Evolutionary conservation across 1,140 invertebrate genomes (phyloP), one percentile per base, ranked within the genome.

Genomic region (Cyrtorhinus lividipennis): DNA sequence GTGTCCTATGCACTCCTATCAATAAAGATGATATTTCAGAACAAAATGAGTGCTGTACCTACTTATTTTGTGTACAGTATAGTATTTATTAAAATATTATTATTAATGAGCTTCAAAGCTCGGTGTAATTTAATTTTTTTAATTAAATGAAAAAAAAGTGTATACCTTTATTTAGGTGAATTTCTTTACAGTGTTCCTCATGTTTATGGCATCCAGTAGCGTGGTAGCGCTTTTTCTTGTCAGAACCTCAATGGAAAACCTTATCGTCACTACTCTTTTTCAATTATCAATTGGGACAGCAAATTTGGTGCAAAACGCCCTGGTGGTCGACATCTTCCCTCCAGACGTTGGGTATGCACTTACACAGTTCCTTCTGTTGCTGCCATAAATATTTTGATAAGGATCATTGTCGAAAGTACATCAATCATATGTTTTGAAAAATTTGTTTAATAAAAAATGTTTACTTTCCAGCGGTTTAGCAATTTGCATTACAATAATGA

Each of bases 291-390:
- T 79, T 68, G 74, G 78, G 13, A 80, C 79, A 26, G 78, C 75
- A 2, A 81, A 81, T 70, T 77, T 81, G 62, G 75, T 78, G 2
- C 69, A 81, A 5, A 74, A 77, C 26, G 75, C 79, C 65, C 70
- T 81, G 18, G 73, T 77, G 10, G 77, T 80, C 24, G 78, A 80
- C 65, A 72, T 79, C 27, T 80, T 80, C 69, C 80, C 80, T 2
- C 78, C 78, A 1, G 71, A 72, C 24, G 71, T 80, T 20, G 69
- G 70, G 72, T 72, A 69, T 63, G 24, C 30, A 22, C 8, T 44
- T 44, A 10, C 38, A 44, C 38, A 44, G 38, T 44, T n/a, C n/a
- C n/a, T n/a, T n/a, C n/a, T n/a, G n/a, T n/a, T n/a, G n/a, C n/a
- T n/a, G n/a, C n/a, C n/a, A n/a, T n/a, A n/a, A n/a, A n/a, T n/a